These are phyloP conservation scores for Neodiprion pinetum DNA, from an alignment of 1,140 invertebrate species.

Conservation along the genomic window DNA sequence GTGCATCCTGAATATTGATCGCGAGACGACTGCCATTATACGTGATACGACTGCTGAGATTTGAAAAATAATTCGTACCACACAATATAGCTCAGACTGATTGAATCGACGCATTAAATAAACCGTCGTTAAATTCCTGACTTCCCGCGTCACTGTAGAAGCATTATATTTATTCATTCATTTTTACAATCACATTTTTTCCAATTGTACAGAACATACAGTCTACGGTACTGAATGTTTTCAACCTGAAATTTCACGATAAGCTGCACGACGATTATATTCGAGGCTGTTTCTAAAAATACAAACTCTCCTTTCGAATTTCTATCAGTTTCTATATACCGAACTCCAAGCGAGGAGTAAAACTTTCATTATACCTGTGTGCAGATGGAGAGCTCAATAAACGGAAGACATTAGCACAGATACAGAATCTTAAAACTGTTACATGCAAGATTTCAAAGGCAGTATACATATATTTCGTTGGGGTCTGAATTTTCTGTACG, in stretches of 20 bases:
- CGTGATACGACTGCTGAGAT: neutral
- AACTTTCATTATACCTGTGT: neutral
- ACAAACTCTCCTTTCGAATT: neutral
- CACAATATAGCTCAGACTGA: no score
- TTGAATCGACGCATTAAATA: no score
- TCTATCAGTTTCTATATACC: neutral
- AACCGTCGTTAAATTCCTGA: no score
- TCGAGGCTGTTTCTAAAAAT: neutral
- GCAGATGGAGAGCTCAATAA: no score
- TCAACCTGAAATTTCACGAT: neutral
- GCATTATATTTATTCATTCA: no score
- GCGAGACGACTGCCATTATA: neutral
- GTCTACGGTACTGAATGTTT: neutral
- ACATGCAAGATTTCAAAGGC: no score
- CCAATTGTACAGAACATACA: neutral
- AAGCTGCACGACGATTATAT: neutral
- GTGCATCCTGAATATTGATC: slow-evolving; percentile 1
- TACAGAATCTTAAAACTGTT: no score
- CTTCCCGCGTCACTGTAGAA: no score
- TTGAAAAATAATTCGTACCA: neutral
- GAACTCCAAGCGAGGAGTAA: neutral
- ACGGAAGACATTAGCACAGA: no score
- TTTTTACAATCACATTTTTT: no score
- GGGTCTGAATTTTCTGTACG: no score
- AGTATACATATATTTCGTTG: no score